phyloP scores from a whole-genome alignment of 2,888 invertebrate genomes.

The Lacanobia oleracea region DNA sequence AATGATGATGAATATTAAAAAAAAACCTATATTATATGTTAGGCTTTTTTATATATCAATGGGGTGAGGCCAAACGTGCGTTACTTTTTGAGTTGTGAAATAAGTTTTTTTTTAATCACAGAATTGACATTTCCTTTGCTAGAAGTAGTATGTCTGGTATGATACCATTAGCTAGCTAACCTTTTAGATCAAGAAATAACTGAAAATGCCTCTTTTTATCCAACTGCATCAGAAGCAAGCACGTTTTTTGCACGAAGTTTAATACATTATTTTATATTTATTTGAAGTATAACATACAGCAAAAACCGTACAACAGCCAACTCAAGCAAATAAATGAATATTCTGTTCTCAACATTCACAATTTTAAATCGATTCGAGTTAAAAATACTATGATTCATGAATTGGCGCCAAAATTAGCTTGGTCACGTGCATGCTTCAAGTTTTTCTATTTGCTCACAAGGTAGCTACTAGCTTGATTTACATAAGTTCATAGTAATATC shows the following conservation, averaged over 20 bases:
- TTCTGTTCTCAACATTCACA: neutral
- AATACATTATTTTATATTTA: neutral
- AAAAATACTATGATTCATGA: neutral
- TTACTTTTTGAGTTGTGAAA: no score
- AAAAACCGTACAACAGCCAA: neutral
- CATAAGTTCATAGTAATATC: neutral
- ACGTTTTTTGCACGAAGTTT: neutral
- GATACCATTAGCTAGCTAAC: neutral
- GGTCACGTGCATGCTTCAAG: neutral
- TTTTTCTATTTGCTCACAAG: neutral
- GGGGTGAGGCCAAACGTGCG: no score
- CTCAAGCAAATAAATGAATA: neutral
- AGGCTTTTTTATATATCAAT: no score
- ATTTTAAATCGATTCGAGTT: neutral
- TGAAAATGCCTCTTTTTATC: neutral
- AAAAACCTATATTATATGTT: no score
- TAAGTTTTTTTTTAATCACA: neutral
- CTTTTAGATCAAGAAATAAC: neutral
- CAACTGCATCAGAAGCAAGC: neutral
- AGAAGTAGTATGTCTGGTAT: neutral
- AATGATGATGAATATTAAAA: no score
- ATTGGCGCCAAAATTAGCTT: neutral
- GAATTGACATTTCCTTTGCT: neutral
- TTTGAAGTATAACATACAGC: no score
- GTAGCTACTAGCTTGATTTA: no score